Conservation (phyloP, 2,888 invertebrate genomes). For the Malthinus seriepunctatus region DNA sequence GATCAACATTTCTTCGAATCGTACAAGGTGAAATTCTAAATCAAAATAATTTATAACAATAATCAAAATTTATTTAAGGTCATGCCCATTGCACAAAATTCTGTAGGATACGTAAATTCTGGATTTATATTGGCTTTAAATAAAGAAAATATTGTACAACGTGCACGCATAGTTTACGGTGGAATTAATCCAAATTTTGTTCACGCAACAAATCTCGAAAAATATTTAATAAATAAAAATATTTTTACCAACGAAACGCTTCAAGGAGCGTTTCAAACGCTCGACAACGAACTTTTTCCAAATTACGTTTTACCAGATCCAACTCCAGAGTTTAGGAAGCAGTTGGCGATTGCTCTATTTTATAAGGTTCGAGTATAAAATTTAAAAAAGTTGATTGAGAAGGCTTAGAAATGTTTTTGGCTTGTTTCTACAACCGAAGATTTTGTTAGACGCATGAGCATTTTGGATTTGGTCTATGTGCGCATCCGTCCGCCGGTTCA, state of each 20-base stretch:
- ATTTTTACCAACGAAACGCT: constrained; percentile 49
- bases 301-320: constrained; percentile 67
- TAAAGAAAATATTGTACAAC: constrained; percentile 50
- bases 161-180: constrained; percentile 65
- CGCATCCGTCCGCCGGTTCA: no score
- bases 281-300: constrained; percentile 65
- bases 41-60: not conserved
- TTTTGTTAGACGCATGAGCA: no score
- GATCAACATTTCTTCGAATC: constrained; percentile 44
- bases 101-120: constrained; percentile 74
- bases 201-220: constrained; percentile 59
- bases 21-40: constrained; percentile 41
- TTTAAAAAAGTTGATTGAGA: not conserved
- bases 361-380: constrained; percentile 65
- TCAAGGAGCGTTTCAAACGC: constrained; percentile 53
- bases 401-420: no score
- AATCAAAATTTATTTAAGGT: constrained; percentile 57
- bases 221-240: constrained; percentile 52
- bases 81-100: constrained; percentile 70
- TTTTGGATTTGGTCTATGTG: no score
- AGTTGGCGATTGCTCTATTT: constrained; percentile 73
- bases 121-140: constrained; percentile 67
- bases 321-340: constrained; percentile 67
- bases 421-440: no score
- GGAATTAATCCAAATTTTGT: constrained; percentile 59